Evolutionary conservation across 2,797 vertebrate species (phyloP).

Genomic region (Clarias fuscus): DNA sequence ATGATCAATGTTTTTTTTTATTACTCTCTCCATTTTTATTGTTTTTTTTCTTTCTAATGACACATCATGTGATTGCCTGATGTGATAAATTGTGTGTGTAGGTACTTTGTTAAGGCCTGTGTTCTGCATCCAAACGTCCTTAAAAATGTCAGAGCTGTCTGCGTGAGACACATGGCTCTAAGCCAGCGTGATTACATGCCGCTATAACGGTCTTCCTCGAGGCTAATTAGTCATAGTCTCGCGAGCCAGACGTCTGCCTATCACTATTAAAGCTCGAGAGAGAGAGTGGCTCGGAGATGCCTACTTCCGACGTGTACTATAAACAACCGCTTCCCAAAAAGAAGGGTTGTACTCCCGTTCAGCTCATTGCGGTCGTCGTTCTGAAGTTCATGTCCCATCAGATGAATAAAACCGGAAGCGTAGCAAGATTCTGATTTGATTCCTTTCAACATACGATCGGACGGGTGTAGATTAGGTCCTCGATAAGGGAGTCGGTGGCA

Average conservation of each 20-base stretch:
- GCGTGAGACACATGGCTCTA: conserved; percentile 2
- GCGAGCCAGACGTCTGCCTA: conserved; percentile 17
- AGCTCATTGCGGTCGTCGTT: background rate
- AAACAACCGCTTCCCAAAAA: background rate
- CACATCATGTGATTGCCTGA: background rate
- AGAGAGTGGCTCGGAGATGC: background rate
- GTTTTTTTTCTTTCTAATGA: background rate
- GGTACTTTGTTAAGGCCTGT: background rate
- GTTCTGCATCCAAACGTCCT: background rate
- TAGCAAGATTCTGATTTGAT: background rate
- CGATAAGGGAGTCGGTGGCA: too few species aligned
- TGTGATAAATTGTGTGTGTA: background rate
- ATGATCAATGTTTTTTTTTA: background rate
- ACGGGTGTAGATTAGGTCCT: background rate
- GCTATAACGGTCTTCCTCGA: conserved; percentile 15
- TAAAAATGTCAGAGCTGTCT: conserved; percentile 14
- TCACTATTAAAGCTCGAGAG: background rate
- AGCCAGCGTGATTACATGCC: conserved; percentile 24
- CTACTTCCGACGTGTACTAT: background rate
- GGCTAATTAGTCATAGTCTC: conserved; percentile 29
- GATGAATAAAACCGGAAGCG: background rate
- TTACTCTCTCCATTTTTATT: background rate
- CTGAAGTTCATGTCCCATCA: background rate
- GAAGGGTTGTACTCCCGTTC: background rate
- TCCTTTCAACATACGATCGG: background rate